Conservation (phyloP, 2,113 vertebrate genomes). For the Catharus fuscescens region DNA sequence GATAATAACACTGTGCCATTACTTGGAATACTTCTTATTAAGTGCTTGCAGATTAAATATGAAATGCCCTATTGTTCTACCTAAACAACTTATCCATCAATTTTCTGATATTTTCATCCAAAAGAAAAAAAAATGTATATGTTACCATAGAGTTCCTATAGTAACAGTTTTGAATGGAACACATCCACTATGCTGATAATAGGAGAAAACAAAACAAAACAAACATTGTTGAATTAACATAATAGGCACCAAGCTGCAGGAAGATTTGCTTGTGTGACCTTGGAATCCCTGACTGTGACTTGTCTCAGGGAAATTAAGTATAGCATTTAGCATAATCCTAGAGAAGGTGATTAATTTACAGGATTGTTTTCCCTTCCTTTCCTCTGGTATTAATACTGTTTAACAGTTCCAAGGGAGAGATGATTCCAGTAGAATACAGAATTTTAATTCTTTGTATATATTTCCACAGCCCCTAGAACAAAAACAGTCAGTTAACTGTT, state of each 20-base stretch:
- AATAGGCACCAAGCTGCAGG: not conserved
- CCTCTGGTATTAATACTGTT: not conserved
- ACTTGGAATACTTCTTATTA: slow-evolving; percentile 69
- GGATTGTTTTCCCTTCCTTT: not conserved
- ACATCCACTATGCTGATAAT: slow-evolving; percentile 5
- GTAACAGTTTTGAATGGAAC: slow-evolving; percentile 58
- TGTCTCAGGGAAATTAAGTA: not conserved
- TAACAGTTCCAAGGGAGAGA: not conserved
- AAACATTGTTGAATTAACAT: slow-evolving; percentile 44
- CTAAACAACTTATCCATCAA: slow-evolving; percentile 72
- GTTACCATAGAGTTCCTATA: slow-evolving; percentile 50
- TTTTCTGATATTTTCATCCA: slow-evolving; percentile 72
- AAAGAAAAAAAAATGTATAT: slow-evolving; percentile 56
- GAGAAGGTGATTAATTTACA: not conserved
- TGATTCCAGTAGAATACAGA: not conserved
- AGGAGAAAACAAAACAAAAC: slow-evolving; percentile 58
- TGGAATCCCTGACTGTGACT: not conserved
- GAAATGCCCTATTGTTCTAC: slow-evolving; percentile 68
- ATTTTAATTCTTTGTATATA: not conserved
- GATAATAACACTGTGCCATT: slow-evolving; percentile 69
- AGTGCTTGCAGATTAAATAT: slow-evolving; percentile 68
- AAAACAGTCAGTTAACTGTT: not conserved
- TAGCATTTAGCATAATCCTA: not conserved
- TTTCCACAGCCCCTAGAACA: not conserved
- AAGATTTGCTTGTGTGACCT: slow-evolving; percentile 12